Percentiles rank a stretch among this genome's conserved stretches.
These are phyloP conservation scores for Alviniconcha marisindica DNA, from an alignment of 1,140 invertebrate genomes.

Conservation along the genomic window DNA sequence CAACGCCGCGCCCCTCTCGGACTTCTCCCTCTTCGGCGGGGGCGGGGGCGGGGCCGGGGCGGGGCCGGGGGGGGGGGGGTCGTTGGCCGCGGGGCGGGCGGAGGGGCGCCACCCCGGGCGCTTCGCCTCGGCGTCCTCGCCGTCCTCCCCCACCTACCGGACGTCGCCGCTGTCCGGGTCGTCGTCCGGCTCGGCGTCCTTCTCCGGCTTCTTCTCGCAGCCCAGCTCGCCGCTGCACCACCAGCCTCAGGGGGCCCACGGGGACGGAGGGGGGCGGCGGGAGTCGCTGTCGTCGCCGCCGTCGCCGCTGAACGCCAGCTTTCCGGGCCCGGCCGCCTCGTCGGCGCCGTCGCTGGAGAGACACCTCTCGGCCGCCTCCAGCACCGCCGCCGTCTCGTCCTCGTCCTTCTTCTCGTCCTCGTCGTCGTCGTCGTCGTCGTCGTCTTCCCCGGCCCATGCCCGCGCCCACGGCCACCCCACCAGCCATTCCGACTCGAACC, in stretches of 20 bases:
- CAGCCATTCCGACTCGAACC: neutral
- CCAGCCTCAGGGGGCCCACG: neutral
- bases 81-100: neutral
- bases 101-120: neutral
- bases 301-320: slow-evolving; percentile 31
- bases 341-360: slow-evolving; percentile 19
- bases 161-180: neutral
- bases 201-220: slow-evolving; percentile 27
- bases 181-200: neutral
- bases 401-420: too few species aligned
- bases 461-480: neutral
- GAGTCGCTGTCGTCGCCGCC: slow-evolving; percentile 32
- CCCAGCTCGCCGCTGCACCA: slow-evolving; percentile 22
- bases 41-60: neutral
- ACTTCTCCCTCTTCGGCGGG: neutral
- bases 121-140: slow-evolving; percentile 4
- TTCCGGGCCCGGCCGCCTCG: neutral
- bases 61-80: neutral
- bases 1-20: slow-evolving; percentile 5
- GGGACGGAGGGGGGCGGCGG: neutral
- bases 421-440: too few species aligned
- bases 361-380: slow-evolving; percentile 14
- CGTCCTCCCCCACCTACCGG: neutral
- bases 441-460: neutral
- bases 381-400: slow-evolving; percentile 6